A percentile compares a stretch with the other conserved stretches of the same genome.
Conservation (phyloP, 2,113 vertebrate genomes). For the Lycaon pictus region DNA sequence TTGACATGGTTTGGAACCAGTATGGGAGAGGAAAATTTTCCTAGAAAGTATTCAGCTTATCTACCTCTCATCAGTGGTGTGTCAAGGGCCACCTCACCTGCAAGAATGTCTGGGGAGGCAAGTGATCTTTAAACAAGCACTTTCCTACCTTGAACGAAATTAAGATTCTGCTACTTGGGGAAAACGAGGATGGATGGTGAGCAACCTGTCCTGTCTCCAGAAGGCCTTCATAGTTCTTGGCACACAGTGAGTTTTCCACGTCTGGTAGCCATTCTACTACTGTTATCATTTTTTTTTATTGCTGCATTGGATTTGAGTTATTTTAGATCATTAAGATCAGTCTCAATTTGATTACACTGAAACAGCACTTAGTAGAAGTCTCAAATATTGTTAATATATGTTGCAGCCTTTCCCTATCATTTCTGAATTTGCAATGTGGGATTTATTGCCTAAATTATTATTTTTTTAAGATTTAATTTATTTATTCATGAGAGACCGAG, state of each 20-base stretch:
- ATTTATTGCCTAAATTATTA: background rate
- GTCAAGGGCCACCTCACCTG: too few relatives aligned
- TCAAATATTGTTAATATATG: background rate
- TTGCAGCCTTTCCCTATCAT: background rate
- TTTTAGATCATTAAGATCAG: background rate
- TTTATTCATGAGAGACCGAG: too few relatives aligned
- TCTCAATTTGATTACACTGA: background rate
- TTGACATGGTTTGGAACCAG: background rate
- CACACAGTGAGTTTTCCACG: background rate
- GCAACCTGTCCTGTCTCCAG: background rate
- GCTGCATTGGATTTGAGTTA: background rate
- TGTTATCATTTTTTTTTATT: background rate
- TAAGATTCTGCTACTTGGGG: background rate
- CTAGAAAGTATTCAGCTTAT: background rate
- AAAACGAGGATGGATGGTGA: background rate
- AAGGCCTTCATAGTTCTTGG: background rate
- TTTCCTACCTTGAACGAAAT: background rate
- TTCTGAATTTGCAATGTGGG: slow-evolving; percentile 23
- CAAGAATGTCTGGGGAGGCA: background rate
- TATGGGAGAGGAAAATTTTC: background rate
- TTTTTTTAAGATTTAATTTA: too few relatives aligned
- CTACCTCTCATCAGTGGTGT: background rate
- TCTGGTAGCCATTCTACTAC: background rate
- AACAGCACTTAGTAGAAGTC: background rate
- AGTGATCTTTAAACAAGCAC: background rate